Evolutionary conservation across 2,797 vertebrate species (phyloP).

Genomic region (Cirrhinus mrigala): DNA sequence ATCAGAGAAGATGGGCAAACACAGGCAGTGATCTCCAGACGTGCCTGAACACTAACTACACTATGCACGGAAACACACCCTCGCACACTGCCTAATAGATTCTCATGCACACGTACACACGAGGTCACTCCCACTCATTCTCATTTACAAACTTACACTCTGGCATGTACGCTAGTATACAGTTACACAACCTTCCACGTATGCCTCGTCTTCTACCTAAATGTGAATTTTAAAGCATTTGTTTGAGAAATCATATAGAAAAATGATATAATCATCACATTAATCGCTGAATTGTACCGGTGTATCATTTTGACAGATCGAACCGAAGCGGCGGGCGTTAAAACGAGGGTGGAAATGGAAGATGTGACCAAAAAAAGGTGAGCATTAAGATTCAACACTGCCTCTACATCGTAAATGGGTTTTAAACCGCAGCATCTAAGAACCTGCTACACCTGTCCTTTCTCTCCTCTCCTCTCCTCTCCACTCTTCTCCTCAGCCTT

Average conservation of each 20-base stretch:
- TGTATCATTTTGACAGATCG: conserved; percentile 10
- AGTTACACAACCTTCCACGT: conserved; percentile 42
- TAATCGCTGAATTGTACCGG: background rate
- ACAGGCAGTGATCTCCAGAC: conserved; percentile 49
- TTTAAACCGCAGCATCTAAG: conserved; percentile 65
- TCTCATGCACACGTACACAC: conserved; percentile 46
- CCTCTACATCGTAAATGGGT: conserved; percentile 69
- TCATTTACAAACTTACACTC: conserved; percentile 60
- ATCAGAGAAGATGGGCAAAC: conserved; percentile 45
- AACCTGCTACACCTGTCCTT: conserved; percentile 57
- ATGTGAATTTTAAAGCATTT: background rate
- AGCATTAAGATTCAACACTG: conserved; percentile 59
- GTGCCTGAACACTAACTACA: conserved; percentile 46
- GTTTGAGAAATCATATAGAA: background rate
- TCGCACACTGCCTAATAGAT: conserved; percentile 46
- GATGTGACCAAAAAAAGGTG: conserved; percentile 26
- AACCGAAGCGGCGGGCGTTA: background rate
- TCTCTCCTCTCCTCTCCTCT: conserved; percentile 45
- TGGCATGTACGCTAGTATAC: conserved; percentile 33
- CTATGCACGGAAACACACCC: conserved; percentile 34
- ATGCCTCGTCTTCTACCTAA: background rate
- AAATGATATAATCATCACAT: background rate
- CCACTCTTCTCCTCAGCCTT: conserved; percentile 40
- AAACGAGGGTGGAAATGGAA: background rate
- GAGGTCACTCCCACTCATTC: conserved; percentile 55